phyloP scores from a whole-genome alignment of 1,140 invertebrate species.

The Bombus confusus region DNA sequence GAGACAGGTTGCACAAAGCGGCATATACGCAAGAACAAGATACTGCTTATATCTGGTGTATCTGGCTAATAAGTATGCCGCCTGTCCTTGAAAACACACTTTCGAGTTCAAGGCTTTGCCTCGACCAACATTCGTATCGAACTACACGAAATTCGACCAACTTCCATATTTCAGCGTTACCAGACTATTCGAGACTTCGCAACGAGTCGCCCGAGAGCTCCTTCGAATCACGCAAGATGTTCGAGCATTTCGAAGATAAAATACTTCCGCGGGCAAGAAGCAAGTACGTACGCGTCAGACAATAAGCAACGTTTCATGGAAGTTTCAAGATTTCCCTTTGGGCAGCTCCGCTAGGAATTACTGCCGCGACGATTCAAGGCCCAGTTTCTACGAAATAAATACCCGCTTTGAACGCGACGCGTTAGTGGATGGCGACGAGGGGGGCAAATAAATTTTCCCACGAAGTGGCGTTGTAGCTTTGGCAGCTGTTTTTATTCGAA shows the following conservation, averaged over 20 bases:
- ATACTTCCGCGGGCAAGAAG: no score
- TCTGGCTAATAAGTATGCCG: background rate
- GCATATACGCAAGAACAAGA: background rate
- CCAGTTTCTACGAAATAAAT: slow-evolving; percentile 22
- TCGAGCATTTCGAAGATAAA: no score
- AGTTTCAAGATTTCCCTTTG: background rate
- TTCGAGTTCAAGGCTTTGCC: slow-evolving; percentile 26
- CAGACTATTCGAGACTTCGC: background rate
- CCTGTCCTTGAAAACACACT: background rate
- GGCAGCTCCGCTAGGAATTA: background rate
- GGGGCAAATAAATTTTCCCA: background rate
- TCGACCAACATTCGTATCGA: background rate
- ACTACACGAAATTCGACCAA: background rate
- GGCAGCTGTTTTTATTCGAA: background rate
- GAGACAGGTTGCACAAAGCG: background rate
- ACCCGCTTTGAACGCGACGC: background rate
- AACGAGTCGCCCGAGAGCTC: background rate
- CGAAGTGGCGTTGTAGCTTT: background rate
- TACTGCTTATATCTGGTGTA: background rate
- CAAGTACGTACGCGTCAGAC: background rate
- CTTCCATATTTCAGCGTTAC: background rate
- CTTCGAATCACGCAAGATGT: no score
- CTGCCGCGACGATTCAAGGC: background rate
- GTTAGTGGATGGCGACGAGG: background rate
- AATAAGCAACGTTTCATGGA: background rate